Percentiles rank a stretch among this genome's conserved stretches.
Conservation (phyloP, 2,797 vertebrate species). For the Spea hammondii region DNA sequence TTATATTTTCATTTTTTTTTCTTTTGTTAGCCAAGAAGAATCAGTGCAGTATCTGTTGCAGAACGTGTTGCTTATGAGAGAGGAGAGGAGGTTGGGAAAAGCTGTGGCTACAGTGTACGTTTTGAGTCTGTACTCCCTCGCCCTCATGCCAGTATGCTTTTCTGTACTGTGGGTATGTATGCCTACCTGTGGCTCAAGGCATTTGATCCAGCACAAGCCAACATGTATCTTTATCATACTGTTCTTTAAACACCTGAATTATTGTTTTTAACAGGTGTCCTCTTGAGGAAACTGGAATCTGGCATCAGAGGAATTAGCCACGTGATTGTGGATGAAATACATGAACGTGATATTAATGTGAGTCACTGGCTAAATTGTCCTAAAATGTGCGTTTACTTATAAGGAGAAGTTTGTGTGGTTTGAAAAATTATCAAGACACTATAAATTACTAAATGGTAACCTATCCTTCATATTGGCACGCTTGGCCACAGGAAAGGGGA, state of each 20-base stretch:
- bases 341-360: slow-evolving; percentile 95
- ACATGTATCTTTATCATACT: too few species aligned
- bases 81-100: slow-evolving; percentile 85
- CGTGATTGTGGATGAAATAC: slow-evolving; percentile 96
- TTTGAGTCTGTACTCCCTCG: slow-evolving; percentile 92
- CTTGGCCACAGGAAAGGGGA: too few species aligned
- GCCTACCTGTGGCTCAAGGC: background rate
- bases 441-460: too few species aligned
- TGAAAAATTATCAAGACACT: too few species aligned
- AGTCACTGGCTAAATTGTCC: slow-evolving; percentile 60
- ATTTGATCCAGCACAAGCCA: too few species aligned
- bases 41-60: slow-evolving; percentile 92
- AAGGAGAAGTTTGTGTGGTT: too few species aligned
- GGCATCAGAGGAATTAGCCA: slow-evolving; percentile 96
- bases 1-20: slow-evolving; percentile 8
- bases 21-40: slow-evolving; percentile 82
- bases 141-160: slow-evolving; percentile 88
- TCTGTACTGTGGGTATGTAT: slow-evolving; percentile 91
- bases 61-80: slow-evolving; percentile 89
- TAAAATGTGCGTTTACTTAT: too few species aligned
- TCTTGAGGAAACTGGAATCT: slow-evolving; percentile 90
- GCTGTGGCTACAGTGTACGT: slow-evolving; percentile 95
- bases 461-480: too few species aligned
- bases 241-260: too few species aligned
- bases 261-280: slow-evolving; percentile 74